Conservation (phyloP, 2,888 invertebrate genomes). For the Tetramorium bicarinatum region DNA sequence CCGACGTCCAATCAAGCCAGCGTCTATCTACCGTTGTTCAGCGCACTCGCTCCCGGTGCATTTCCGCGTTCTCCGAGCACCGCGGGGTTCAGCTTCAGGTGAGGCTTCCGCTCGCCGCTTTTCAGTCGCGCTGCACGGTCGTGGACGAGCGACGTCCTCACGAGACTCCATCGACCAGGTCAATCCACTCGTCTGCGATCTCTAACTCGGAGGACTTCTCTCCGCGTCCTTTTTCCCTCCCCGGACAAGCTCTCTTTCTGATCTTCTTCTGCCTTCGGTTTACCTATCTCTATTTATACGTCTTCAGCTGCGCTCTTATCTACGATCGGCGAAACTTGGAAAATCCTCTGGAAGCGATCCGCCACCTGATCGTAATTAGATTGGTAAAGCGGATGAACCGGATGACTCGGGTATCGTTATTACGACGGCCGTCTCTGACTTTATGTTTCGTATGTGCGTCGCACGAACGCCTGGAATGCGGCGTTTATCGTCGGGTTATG, state of each 20-base stretch:
- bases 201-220: slow-evolving; percentile 10
- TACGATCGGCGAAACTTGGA: slow-evolving; percentile 54
- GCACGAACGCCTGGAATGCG: slow-evolving; percentile 16
- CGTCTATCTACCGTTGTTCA: slow-evolving; percentile 67
- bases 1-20: slow-evolving; percentile 69
- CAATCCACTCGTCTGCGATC: slow-evolving; percentile 53
- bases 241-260: background rate
- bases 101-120: slow-evolving; percentile 53
- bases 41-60: slow-evolving; percentile 60
- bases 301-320: slow-evolving; percentile 56
- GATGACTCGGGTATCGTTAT: slow-evolving; percentile 29
- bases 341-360: slow-evolving; percentile 56
- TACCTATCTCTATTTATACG: slow-evolving; percentile 33
- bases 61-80: slow-evolving; percentile 73
- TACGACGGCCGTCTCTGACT: slow-evolving; percentile 19
- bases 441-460: slow-evolving; percentile 31
- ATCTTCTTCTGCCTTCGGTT: slow-evolving; percentile 2
- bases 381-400: slow-evolving; percentile 38
- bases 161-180: slow-evolving; percentile 57
- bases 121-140: background rate
- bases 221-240: background rate
- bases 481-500: slow-evolving; percentile 48
- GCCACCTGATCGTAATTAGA: slow-evolving; percentile 67
- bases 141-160: slow-evolving; percentile 1
- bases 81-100: slow-evolving; percentile 49